Conservation (phyloP, 2,888 invertebrate genomes). For the Sinopyrophorus schimmeli region DNA sequence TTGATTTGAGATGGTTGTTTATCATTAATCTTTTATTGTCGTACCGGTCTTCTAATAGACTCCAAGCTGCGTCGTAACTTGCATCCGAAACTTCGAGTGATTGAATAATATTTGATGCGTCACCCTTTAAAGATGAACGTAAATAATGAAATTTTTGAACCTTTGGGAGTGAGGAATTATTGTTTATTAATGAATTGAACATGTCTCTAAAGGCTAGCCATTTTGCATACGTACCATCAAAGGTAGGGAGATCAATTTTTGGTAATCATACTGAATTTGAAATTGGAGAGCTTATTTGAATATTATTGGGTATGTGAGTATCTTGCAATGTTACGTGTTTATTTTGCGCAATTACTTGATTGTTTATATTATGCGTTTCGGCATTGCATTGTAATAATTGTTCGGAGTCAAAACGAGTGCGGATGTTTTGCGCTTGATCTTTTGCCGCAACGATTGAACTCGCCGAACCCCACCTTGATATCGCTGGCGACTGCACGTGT, state of each 20-base stretch:
- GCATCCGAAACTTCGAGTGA: neutral
- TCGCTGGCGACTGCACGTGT: no score
- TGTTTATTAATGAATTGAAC: constrained; percentile 1
- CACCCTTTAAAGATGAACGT: neutral
- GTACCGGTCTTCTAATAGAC: constrained; percentile 5
- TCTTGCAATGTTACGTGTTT: no score
- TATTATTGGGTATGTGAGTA: no score
- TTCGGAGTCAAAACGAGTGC: no score
- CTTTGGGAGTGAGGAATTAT: neutral
- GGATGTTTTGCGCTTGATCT: no score
- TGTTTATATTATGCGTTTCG: no score
- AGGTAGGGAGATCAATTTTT: neutral
- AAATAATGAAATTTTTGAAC: constrained; percentile 16
- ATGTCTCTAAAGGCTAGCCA: constrained; percentile 4
- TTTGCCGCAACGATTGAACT: no score
- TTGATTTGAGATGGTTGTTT: constrained; percentile 1
- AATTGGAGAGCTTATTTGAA: no score
- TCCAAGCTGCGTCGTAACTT: constrained; percentile 5
- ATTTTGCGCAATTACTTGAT: no score
- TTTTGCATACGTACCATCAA: neutral
- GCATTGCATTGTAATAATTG: no score
- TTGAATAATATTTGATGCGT: neutral
- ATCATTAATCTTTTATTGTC: constrained; percentile 4
- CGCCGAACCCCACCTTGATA: no score
- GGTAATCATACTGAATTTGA: constrained; percentile 1